Evolutionary conservation across 1,140 invertebrate genomes (phyloP).

Genomic region (Plectrocnemia conspersa): DNA sequence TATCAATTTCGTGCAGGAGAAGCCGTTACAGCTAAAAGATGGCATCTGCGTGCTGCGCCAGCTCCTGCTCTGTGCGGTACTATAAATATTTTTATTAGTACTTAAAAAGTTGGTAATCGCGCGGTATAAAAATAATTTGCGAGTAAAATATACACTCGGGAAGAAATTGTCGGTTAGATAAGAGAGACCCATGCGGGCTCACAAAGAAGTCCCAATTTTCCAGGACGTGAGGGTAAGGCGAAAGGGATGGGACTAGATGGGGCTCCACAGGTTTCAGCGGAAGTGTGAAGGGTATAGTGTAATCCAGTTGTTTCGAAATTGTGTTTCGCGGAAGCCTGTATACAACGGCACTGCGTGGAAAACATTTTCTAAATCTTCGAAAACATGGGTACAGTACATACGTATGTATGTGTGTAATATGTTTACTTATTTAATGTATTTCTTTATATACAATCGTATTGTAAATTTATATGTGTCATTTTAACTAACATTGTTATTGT

Average conservation of each 20-base stretch:
- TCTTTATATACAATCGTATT: no score
- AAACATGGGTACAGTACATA: background rate
- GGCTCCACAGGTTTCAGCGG: background rate
- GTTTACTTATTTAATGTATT: no score
- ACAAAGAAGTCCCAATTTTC: conserved; percentile 15
- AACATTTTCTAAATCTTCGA: background rate
- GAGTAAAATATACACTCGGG: background rate
- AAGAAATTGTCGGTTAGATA: conserved; percentile 17
- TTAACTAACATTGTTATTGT: no score
- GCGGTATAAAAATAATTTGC: conserved; percentile 10
- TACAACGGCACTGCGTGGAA: background rate
- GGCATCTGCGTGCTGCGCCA: no score
- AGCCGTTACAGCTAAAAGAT: no score
- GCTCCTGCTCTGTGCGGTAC: no score
- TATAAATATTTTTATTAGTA: conserved; percentile 6
- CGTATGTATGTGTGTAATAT: background rate
- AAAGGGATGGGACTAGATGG: background rate
- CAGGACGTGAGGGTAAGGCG: background rate
- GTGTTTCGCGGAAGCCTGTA: background rate
- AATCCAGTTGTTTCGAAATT: no score
- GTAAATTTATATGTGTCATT: no score
- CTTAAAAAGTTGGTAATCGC: conserved; percentile 11
- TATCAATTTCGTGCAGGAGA: no score
- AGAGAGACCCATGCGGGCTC: conserved; percentile 2
- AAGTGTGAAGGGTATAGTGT: no score